Conservation (phyloP, 1,140 invertebrate genomes). For the Leucophenga varia region DNA sequence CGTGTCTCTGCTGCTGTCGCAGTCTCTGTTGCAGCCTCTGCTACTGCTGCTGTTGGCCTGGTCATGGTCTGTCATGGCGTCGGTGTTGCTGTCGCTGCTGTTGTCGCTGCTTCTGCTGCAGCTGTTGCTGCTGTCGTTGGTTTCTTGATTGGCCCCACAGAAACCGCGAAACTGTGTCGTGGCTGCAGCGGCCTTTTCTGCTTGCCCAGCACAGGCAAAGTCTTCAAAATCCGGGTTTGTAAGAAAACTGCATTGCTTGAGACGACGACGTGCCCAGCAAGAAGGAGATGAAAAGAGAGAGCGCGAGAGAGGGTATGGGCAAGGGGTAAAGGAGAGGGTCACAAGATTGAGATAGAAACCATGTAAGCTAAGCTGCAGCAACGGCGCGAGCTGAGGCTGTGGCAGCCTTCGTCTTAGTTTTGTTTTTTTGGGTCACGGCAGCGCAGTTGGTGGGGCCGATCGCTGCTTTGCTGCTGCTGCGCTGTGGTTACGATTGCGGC, state of each 20-base stretch:
- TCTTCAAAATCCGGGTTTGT: slow-evolving; percentile 55
- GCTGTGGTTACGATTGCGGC: slow-evolving; percentile 14
- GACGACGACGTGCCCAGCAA: slow-evolving; percentile 4
- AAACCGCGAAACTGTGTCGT: slow-evolving; percentile 31
- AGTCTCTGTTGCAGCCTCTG: slow-evolving; percentile 1
- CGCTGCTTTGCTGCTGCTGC: slow-evolving; percentile 10
- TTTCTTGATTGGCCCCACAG: slow-evolving; percentile 21
- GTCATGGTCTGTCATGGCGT: slow-evolving; percentile 25
- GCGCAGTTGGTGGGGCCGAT: slow-evolving; percentile 16
- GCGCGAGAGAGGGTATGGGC: slow-evolving; percentile 3
- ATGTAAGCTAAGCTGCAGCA: slow-evolving; percentile 17
- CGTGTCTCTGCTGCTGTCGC: slow-evolving; percentile 2
- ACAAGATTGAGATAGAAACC: slow-evolving; percentile 3
- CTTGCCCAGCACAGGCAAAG: slow-evolving; percentile 49
- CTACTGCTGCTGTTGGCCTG: slow-evolving; percentile 31
- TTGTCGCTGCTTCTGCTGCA: slow-evolving; percentile 8
- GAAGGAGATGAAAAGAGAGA: slow-evolving; percentile 5
- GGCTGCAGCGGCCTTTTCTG: slow-evolving; percentile 38
- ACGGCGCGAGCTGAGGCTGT: too few relatives aligned
- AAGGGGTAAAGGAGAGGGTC: too few relatives aligned
- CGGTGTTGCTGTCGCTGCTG: slow-evolving; percentile 18
- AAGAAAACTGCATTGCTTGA: slow-evolving; percentile 38
- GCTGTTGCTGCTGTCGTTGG: slow-evolving; percentile 9
- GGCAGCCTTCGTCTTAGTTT: slow-evolving; percentile 26
- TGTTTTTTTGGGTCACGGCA: slow-evolving; percentile 37